These are phyloP conservation scores for Microtus montanus DNA, from an alignment of 2,113 vertebrate species.

Conservation along the genomic window DNA sequence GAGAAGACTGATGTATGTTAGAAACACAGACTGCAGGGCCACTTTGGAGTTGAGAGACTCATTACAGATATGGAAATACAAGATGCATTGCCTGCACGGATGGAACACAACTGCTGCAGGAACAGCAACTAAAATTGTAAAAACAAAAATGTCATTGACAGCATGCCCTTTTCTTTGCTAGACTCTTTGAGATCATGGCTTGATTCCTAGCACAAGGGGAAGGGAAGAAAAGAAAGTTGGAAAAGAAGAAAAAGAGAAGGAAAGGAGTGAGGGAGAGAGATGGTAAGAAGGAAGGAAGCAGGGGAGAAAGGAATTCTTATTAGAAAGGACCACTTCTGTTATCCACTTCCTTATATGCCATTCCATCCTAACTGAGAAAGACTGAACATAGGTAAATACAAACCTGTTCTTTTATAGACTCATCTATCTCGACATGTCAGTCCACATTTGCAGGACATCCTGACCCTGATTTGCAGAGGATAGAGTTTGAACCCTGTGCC, in stretches of 20 bases:
- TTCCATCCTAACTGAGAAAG: neutral
- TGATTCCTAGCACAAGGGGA: neutral
- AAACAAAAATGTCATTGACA: neutral
- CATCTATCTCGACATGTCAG: slow-evolving; percentile 24
- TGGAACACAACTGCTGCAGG: neutral
- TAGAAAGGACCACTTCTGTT: neutral
- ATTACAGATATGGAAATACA: too few species aligned
- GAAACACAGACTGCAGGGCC: neutral
- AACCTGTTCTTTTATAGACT: neutral
- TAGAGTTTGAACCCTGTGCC: neutral
- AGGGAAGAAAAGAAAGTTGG: neutral
- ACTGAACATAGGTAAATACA: neutral
- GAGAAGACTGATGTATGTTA: neutral
- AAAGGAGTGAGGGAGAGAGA: too few species aligned
- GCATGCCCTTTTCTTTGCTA: neutral
- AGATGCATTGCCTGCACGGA: neutral
- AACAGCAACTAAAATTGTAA: neutral
- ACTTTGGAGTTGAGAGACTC: neutral
- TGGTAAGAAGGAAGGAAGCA: neutral
- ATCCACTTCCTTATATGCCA: neutral
- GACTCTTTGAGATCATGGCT: neutral
- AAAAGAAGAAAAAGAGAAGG: neutral
- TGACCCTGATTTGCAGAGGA: slow-evolving; percentile 58
- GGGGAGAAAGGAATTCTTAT: neutral
- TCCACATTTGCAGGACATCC: neutral